Evolutionary conservation across 2,113 vertebrate genomes (phyloP).

Genomic region (Pristiophorus japonicus): DNA sequence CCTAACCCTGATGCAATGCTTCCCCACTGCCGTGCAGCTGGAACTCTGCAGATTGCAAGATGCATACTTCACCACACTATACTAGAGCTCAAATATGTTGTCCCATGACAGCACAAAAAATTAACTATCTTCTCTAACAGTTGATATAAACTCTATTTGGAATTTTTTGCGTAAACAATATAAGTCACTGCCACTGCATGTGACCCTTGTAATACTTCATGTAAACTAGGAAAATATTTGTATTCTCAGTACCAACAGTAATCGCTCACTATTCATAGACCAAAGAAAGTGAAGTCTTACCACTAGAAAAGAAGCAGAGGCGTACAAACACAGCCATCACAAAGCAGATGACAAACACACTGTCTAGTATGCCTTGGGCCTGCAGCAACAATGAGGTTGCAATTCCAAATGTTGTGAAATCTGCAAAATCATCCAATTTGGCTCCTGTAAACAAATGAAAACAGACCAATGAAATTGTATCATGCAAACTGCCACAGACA

Average conservation of each 20-base stretch:
- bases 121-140: not conserved
- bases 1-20: not conserved
- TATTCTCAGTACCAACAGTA: not conserved
- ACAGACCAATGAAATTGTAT: not conserved
- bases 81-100: not conserved
- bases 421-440: constrained; percentile 80
- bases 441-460: constrained; percentile 58
- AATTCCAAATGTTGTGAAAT: constrained; percentile 86
- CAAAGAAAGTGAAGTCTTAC: constrained; percentile 49
- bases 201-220: not conserved
- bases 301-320: constrained; percentile 77
- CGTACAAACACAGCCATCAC: constrained; percentile 70
- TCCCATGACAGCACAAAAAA: not conserved
- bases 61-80: not conserved
- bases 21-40: not conserved
- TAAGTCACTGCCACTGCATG: not conserved
- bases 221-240: not conserved
- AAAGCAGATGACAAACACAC: constrained; percentile 69
- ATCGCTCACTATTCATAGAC: not conserved
- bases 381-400: constrained; percentile 74
- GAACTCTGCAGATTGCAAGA: not conserved
- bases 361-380: constrained; percentile 61
- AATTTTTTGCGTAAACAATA: not conserved
- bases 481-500: no score
- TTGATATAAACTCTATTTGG: not conserved